These are phyloP conservation scores for Ylistrum balloti DNA, from an alignment of 1,140 invertebrate genomes.

Conservation along the genomic window DNA sequence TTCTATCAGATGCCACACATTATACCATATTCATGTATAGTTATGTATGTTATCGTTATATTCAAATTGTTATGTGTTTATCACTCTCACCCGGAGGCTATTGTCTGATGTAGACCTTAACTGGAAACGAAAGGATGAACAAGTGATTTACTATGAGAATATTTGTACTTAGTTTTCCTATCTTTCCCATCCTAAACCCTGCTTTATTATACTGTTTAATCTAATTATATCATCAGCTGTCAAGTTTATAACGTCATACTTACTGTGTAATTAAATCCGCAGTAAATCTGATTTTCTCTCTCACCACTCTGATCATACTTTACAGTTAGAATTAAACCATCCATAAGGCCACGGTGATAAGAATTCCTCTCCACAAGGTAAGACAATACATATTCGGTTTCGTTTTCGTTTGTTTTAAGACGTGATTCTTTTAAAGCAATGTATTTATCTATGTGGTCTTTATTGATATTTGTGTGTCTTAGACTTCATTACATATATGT, in stretches of 20 bases:
- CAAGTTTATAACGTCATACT: neutral
- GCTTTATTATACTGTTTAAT: neutral
- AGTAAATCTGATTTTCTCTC: neutral
- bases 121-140: neutral
- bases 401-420: neutral
- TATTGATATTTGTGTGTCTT: too few relatives aligned
- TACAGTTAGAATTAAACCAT: neutral
- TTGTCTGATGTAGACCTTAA: neutral
- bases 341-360: neutral
- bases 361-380: neutral
- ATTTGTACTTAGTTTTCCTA: neutral
- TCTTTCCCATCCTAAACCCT: neutral
- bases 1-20: neutral
- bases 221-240: constrained; percentile 12
- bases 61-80: neutral
- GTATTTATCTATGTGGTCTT: too few relatives aligned
- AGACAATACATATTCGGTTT: neutral
- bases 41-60: neutral
- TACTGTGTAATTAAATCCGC: neutral
- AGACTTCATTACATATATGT: too few relatives aligned
- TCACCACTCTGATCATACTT: neutral
- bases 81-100: neutral
- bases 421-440: neutral
- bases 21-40: neutral
- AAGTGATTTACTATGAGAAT: neutral